Evolutionary conservation across 2,888 invertebrate species (phyloP), one percentile per base, ranked within the genome.

Genomic region (Dicycla oo): DNA sequence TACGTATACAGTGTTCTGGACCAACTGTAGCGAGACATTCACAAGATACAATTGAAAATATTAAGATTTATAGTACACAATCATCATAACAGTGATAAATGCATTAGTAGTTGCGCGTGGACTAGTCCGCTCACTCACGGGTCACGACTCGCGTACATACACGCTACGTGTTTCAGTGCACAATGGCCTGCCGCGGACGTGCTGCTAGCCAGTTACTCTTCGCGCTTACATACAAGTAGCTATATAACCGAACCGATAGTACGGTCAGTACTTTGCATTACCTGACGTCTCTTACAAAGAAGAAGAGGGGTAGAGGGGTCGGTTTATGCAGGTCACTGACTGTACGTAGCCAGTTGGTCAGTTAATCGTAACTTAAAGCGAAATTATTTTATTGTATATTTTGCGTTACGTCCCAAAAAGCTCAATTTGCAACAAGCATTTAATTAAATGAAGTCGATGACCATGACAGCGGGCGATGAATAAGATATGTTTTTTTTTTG

Each of bases 31-130:
- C 81, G 54, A 56, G n/a, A 69, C 58, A 71, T 53, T 34, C 38
- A 73, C 78, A 60, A 57, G 54, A 77, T 75, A 82, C 57, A 68
- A 74, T 81, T 78, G 69, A 81, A 82, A 82, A 82, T 77, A 78
- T 74, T 71, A 53, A 74, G 40, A 66, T 72, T 23, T 66, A 62
- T 63, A 67, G 56, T 85, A 79, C 71, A 78, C 78, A 70, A 77
- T 76, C 53, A 77, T 76, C 53, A 74, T 75, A 77, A 64, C 77
- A 69, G 62, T 75, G 30, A 78, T 85, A 85, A 87, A 87, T 88
- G 86, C 87, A 80, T 66, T 40, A 54, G 71, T 75, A 78, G 80
- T 81, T 78, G 87, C 86, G 87, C 85, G 69, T 67, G 64, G 72
- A 65, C 56, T 64, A 49, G 34, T 34, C 34, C 30, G 30, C 38